Conservation (phyloP, 2,888 invertebrate species). For the Drosophila prolongata region DNA sequence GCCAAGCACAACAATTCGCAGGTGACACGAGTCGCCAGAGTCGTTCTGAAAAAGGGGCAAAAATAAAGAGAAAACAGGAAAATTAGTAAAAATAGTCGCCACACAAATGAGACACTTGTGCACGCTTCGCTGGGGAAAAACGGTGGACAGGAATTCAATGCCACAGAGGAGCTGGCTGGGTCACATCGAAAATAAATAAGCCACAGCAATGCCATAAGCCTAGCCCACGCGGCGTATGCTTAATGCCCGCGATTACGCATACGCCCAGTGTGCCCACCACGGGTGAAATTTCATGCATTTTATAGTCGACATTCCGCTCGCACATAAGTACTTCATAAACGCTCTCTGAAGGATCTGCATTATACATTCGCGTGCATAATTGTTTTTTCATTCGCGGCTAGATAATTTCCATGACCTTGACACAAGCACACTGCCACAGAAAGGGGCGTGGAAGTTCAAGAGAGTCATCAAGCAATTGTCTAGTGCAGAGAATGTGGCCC, state of each 20-base stretch:
- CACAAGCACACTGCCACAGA: conserved; percentile 7
- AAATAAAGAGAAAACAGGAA: conserved; percentile 36
- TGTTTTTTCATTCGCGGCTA: conserved; percentile 36
- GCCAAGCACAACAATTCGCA: conserved; percentile 93
- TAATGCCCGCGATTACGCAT: conserved; percentile 68
- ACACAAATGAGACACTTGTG: conserved; percentile 53
- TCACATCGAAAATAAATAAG: conserved; percentile 46
- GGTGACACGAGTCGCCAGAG: conserved; percentile 90
- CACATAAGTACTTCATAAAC: conserved; percentile 8
- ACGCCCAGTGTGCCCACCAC: conserved; percentile 49
- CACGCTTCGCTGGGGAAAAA: conserved; percentile 31
- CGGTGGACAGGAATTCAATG: conserved; percentile 39
- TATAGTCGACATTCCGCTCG: not conserved
- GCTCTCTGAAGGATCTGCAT: conserved; percentile 35
- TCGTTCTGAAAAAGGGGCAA: conserved; percentile 87
- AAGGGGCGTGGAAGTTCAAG: conserved; percentile 26
- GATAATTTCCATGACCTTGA: conserved; percentile 45
- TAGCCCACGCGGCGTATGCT: conserved; percentile 54
- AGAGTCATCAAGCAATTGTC: conserved; percentile 43
- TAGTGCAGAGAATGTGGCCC: conserved; percentile 41
- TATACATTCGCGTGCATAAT: conserved; percentile 38
- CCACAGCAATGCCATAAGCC: conserved; percentile 25
- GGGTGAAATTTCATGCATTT: conserved; percentile 8
- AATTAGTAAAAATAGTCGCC: conserved; percentile 33
- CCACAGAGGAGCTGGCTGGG: conserved; percentile 16